Evolutionary conservation across 2,797 vertebrate genomes (phyloP).

Genomic region (Trachurus trachurus): DNA sequence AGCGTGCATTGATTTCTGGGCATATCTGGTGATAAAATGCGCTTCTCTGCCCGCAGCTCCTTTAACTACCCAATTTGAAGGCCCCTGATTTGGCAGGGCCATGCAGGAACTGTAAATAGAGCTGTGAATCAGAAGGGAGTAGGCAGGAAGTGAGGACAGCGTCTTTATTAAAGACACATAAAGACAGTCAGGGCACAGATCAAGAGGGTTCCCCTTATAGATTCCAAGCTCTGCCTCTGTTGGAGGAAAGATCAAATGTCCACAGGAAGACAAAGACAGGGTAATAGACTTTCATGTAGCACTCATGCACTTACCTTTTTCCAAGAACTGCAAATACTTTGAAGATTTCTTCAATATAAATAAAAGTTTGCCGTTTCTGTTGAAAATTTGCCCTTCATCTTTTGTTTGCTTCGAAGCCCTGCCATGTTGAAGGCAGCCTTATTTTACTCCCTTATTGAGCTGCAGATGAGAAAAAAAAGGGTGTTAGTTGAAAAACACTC

Average conservation of each 20-base stretch:
- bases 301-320: constrained; percentile 6
- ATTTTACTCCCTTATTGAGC: constrained; percentile 59
- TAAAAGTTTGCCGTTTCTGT: constrained; percentile 48
- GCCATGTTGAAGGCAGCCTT: constrained; percentile 36
- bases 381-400: constrained; percentile 55
- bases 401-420: constrained; percentile 45
- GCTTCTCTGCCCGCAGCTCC: constrained; percentile 77
- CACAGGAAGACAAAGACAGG: constrained; percentile 28
- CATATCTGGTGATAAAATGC: constrained; percentile 86
- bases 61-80: constrained; percentile 86
- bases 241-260: constrained; percentile 48
- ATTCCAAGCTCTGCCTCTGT: constrained; percentile 39
- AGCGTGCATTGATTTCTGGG: constrained; percentile 85
- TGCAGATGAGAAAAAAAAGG: constrained; percentile 63
- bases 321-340: constrained; percentile 21
- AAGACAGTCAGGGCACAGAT: constrained; percentile 50
- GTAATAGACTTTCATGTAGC: constrained; percentile 9
- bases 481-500: constrained; percentile 64
- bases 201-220: constrained; percentile 37
- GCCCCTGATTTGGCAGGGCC: constrained; percentile 78
- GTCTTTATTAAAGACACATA: constrained; percentile 70
- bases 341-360: constrained; percentile 1
- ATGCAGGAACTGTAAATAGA: constrained; percentile 84
- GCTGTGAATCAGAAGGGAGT: constrained; percentile 72
- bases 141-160: constrained; percentile 55